These are phyloP conservation scores for Myotis brandtii DNA, from an alignment of 2,113 vertebrate species.

Conservation along the genomic window DNA sequence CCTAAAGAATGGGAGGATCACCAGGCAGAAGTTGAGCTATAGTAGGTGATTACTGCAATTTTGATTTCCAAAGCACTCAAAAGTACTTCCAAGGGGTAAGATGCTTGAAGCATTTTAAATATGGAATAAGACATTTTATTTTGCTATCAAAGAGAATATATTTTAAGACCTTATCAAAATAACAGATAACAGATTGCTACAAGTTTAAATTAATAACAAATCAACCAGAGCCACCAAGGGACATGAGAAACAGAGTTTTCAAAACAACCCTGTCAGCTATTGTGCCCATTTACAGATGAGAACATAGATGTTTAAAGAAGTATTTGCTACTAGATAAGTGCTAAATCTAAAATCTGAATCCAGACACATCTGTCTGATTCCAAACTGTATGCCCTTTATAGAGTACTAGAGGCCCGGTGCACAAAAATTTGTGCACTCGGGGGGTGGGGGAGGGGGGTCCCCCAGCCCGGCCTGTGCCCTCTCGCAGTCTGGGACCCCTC, in stretches of 20 bases:
- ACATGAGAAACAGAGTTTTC: background rate
- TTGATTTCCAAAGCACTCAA: background rate
- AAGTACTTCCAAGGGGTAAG: background rate
- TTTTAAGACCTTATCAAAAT: slow-evolving; percentile 10
- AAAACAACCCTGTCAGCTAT: background rate
- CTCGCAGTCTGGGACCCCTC: too few relatives aligned
- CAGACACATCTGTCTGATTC: background rate
- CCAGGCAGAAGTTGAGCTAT: background rate
- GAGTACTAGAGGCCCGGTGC: too few relatives aligned
- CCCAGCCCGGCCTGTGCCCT: too few relatives aligned
- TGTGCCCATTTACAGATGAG: background rate
- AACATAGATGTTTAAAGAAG: background rate
- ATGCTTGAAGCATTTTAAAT: slow-evolving; percentile 11
- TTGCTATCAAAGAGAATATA: background rate
- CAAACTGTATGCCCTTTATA: background rate
- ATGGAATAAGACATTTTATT: background rate
- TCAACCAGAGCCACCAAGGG: background rate
- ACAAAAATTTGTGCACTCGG: too few relatives aligned
- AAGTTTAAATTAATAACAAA: background rate
- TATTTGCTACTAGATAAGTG: background rate
- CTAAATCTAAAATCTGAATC: background rate
- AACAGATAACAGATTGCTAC: background rate
- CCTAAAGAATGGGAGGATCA: background rate
- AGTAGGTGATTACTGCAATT: background rate
- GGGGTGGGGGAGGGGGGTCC: too few relatives aligned